Base-by-base conservation (phyloP, 1,140 invertebrate genomes). In the Helicoverpa zea region DNA sequence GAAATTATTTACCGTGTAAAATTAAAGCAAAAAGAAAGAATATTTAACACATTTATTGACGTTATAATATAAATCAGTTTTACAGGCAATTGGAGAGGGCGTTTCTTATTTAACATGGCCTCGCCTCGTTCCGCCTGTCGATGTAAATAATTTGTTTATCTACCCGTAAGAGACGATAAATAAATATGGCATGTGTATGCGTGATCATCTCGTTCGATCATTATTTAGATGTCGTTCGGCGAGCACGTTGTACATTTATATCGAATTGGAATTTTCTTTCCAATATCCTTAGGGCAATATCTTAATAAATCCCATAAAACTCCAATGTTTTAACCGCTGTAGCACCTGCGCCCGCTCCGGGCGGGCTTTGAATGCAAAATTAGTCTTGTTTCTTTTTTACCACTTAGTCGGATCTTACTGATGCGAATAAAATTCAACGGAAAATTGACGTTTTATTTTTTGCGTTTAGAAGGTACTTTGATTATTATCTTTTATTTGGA, bases 381-480 rank as follows among this genome's bases (percentile, higher is more conserved):
- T 92, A 92, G 89, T 89, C 90, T 93, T 94, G 92, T 95, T 94
- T 95, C 92, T 95, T 93, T 94, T 94, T 91, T 94, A 93, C 90
- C 91, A 93, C 90, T 93, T 91, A 92, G 88, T 81, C 78, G 86
- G 88, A 85, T 90, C 85, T 84, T 84, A 81, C 83, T 86, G 86
- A 91, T 91, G 86, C 89, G 88, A 91, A 93, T 92, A 84, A 89
- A 91, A 88, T 90, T 90, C 83, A 89, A 90, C 84, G 81, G 84
- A 91, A 91, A 91, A 92, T 91, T 87, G 89, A 90, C 85, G 73
- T 88, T 88, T 86, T 88, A 85, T 88, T 85, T 86, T 81, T 82
- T 81, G 59, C 79, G 84, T 87, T 89, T 90, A 85, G 79, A 85
- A 80, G 83, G 23, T 77, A 63, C 30, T 49, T 77, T 77, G 75